phyloP scores from a whole-genome alignment of 53 echinoderm and acorn worm genomes.

The Patiria pectinifera region DNA sequence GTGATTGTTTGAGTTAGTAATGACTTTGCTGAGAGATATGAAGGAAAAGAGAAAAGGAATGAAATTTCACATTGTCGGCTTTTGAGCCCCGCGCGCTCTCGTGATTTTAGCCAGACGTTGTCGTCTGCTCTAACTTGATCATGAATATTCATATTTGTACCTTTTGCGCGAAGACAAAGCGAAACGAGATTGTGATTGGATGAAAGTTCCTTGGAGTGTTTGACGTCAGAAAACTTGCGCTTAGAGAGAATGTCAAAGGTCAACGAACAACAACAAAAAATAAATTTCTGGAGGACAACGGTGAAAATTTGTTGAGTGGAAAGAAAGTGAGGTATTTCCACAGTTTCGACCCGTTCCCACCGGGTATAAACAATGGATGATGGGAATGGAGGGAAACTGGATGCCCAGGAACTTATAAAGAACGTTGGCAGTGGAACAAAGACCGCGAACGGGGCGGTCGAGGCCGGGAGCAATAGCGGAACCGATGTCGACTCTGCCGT shows the following conservation, averaged over 20 bases:
- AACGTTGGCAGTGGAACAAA: neutral
- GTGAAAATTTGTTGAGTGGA: neutral
- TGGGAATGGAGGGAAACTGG: slow-evolving; percentile 20
- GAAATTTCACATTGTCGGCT: too few relatives aligned
- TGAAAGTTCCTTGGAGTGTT: slow-evolving; percentile 18
- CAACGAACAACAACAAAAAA: slow-evolving; percentile 14
- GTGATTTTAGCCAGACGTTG: too few relatives aligned
- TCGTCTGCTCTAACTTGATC: too few relatives aligned
- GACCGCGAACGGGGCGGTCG: slow-evolving; percentile 21
- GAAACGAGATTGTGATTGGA: slow-evolving; percentile 20
- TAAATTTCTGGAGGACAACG: neutral
- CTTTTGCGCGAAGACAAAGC: neutral
- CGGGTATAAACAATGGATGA: slow-evolving; percentile 40
- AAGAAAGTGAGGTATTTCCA: neutral
- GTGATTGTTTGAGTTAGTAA: neutral
- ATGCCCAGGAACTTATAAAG: neutral
- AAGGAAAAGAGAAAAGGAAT: too few relatives aligned
- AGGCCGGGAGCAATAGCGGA: slow-evolving; percentile 13
- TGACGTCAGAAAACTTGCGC: slow-evolving; percentile 29
- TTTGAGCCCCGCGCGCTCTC: too few relatives aligned
- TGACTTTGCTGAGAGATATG: neutral
- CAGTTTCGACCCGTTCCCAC: slow-evolving; percentile 50
- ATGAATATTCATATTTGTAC: neutral
- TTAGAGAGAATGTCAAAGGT: slow-evolving; percentile 6
- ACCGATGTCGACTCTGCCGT: slow-evolving; percentile 40